Percentiles rank a stretch among this genome's conserved stretches.
phyloP scores from a whole-genome alignment of 2,797 vertebrate species.

The Ptychobarbus kaznakovi region DNA sequence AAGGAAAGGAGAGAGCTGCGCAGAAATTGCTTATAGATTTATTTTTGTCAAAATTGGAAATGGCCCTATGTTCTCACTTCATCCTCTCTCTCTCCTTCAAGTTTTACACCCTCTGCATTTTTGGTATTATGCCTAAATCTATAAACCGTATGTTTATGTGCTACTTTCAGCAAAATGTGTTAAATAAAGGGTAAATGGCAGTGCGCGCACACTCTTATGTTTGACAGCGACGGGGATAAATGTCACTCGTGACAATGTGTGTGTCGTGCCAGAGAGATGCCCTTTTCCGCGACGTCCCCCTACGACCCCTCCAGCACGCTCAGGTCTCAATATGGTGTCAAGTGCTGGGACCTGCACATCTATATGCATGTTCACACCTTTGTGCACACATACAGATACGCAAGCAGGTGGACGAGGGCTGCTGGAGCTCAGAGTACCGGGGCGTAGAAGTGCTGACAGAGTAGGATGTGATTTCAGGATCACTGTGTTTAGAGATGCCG shows the following conservation, averaged over 20 bases:
- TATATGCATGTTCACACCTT: conserved; percentile 73
- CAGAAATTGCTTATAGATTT: conserved; percentile 71
- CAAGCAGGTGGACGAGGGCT: conserved; percentile 55
- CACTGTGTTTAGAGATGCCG: conserved; percentile 30
- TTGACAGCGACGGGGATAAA: conserved; percentile 73
- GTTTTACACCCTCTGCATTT: conserved; percentile 60
- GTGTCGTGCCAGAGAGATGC: conserved; percentile 73
- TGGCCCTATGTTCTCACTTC: conserved; percentile 48
- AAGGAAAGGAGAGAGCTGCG: conserved; percentile 53
- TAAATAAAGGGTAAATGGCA: conserved; percentile 51
- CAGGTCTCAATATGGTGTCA: conserved; percentile 76
- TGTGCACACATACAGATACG: conserved; percentile 50
- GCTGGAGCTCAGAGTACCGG: conserved; percentile 43
- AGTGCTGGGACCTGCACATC: conserved; percentile 77
- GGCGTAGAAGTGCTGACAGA: conserved; percentile 50
- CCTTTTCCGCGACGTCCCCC: conserved; percentile 76
- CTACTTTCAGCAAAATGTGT: conserved; percentile 40
- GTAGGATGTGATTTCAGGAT: conserved; percentile 29
- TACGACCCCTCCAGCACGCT: conserved; percentile 68
- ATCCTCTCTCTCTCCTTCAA: conserved; percentile 26
- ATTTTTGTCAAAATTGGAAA: conserved; percentile 69
- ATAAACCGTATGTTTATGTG: conserved; percentile 33
- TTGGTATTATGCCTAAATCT: conserved; percentile 55
- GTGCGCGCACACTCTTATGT: conserved; percentile 49
- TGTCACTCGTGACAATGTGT: conserved; percentile 77